Evolutionary conservation across 2,888 invertebrate genomes (phyloP).

Genomic region (Drosophila fungiperda): DNA sequence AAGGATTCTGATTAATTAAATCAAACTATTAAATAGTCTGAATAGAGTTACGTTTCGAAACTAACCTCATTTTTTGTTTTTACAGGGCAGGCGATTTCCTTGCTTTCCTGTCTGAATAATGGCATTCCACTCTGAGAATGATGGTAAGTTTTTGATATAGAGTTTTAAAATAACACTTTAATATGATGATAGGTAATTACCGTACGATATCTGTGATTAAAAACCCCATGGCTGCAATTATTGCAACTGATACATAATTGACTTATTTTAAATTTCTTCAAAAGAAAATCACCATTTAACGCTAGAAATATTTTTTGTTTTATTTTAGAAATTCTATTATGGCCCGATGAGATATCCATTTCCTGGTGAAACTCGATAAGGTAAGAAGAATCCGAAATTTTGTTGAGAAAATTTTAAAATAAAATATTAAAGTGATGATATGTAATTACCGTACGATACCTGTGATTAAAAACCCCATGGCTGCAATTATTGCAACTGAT

Average conservation of each 20-base stretch:
- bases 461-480: constrained; percentile 67
- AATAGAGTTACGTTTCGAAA: background rate
- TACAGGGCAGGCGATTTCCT: background rate
- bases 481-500: constrained; percentile 73
- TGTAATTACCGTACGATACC: constrained; percentile 71
- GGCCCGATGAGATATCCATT: background rate
- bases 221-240: constrained; percentile 67
- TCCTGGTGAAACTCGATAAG: background rate
- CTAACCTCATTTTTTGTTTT: constrained; percentile 39
- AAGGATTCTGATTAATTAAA: constrained; percentile 71
- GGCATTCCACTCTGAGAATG: background rate
- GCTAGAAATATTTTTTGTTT: background rate
- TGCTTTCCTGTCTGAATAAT: background rate
- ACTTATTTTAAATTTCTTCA: background rate
- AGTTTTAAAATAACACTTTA: background rate
- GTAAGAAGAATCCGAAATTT: constrained; percentile 12
- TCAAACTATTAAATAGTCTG: background rate
- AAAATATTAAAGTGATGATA: constrained; percentile 48
- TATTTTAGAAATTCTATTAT: constrained; percentile 4
- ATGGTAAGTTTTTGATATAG: constrained; percentile 36
- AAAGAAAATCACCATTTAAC: background rate
- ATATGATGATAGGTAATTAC: constrained; percentile 69
- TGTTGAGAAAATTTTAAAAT: background rate
- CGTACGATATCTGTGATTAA: constrained; percentile 66
- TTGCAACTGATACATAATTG: constrained; percentile 59